phyloP scores from a whole-genome alignment of 2,888 invertebrate genomes.

The Xestia rhomboidea region DNA sequence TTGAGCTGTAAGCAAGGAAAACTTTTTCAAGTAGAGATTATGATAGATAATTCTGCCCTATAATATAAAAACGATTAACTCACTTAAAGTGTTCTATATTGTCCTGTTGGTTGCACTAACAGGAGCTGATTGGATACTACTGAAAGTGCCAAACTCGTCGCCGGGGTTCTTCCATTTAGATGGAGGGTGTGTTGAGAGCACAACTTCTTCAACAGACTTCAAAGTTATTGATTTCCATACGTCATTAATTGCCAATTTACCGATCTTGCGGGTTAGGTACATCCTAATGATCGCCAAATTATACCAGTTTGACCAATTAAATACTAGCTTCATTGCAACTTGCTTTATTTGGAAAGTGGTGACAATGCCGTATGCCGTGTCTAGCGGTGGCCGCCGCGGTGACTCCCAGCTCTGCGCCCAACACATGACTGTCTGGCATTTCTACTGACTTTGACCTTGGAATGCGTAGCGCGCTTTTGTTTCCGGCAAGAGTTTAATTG shows the following conservation, averaged over 20 bases:
- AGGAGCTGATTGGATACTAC: background rate
- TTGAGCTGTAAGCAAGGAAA: background rate
- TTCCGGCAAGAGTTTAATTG: slow-evolving; percentile 39
- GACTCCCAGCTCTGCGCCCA: background rate
- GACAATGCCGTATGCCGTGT: background rate
- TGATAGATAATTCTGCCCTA: background rate
- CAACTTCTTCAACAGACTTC: background rate
- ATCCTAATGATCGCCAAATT: background rate
- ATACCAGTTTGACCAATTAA: background rate
- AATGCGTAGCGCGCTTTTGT: slow-evolving; percentile 22
- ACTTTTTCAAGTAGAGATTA: background rate
- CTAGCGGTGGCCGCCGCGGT: background rate
- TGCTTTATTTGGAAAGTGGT: background rate
- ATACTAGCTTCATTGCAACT: background rate
- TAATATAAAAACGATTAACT: background rate
- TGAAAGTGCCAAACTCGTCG: background rate
- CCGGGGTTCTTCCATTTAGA: background rate
- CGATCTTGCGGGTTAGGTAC: background rate
- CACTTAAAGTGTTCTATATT: background rate
- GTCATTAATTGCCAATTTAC: background rate
- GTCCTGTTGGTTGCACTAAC: background rate
- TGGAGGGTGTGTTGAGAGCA: background rate
- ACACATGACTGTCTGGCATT: slow-evolving; percentile 3
- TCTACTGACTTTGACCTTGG: slow-evolving; percentile 17
- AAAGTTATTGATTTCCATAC: background rate